phyloP scores from a whole-genome alignment of 1,140 invertebrate species.

The Zophobas atratus region DNA sequence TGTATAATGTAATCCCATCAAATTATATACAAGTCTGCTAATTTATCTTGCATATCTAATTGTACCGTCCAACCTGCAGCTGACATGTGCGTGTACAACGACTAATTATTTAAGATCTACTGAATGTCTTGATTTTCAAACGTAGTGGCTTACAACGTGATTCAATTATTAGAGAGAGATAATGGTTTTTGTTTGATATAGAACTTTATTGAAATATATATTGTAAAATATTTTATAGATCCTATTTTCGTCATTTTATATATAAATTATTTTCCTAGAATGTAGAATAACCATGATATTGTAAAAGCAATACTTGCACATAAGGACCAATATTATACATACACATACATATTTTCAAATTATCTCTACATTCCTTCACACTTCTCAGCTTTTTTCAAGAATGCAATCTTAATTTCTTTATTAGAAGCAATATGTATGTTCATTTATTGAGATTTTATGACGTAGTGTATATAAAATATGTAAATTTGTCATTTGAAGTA shows the following conservation, averaged over 20 bases:
- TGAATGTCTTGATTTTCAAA: slow-evolving; percentile 48
- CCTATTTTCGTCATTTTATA: slow-evolving; percentile 54
- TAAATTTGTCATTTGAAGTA: slow-evolving; percentile 47
- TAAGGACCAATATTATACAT: slow-evolving; percentile 55
- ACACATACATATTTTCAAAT: slow-evolving; percentile 44
- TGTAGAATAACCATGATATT: slow-evolving; percentile 50
- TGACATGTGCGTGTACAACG: slow-evolving; percentile 46
- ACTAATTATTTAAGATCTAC: slow-evolving; percentile 24
- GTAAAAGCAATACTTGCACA: slow-evolving; percentile 55
- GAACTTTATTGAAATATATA: slow-evolving; percentile 51
- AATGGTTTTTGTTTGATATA: slow-evolving; percentile 47
- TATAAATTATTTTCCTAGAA: slow-evolving; percentile 50
- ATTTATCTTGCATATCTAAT: slow-evolving; percentile 42
- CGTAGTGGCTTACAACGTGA: slow-evolving; percentile 59
- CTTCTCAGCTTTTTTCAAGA: slow-evolving; percentile 39
- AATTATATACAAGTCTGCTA: slow-evolving; percentile 39
- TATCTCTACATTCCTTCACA: slow-evolving; percentile 39
- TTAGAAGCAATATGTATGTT: slow-evolving; percentile 52
- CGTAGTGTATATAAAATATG: slow-evolving; percentile 53
- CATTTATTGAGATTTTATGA: slow-evolving; percentile 49
- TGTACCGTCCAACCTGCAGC: slow-evolving; percentile 50
- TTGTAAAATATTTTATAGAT: slow-evolving; percentile 53
- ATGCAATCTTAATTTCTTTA: slow-evolving; percentile 23
- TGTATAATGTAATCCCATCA: slow-evolving; percentile 20
- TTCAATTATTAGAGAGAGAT: slow-evolving; percentile 35